A percentile compares a stretch with the other conserved stretches of the same genome.
These are phyloP conservation scores for Drosophila tristis DNA, from an alignment of 1,140 invertebrate species.

Conservation along the genomic window DNA sequence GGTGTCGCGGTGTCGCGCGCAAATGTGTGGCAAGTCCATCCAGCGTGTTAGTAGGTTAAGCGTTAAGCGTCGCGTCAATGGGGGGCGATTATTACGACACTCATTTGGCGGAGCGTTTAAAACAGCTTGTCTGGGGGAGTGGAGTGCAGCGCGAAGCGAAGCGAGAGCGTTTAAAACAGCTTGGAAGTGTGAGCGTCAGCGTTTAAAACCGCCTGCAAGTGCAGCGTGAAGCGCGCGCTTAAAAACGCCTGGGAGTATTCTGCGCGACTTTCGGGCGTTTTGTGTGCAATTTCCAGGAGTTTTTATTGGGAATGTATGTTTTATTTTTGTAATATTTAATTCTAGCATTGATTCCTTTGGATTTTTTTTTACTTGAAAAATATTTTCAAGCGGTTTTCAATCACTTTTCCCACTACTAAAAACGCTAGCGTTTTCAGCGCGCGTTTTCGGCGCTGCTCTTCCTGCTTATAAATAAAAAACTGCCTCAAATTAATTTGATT, in stretches of 20 bases:
- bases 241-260: neutral
- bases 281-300: no score
- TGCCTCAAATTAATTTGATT: slow-evolving; percentile 54
- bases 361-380: no score
- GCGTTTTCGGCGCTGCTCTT: slow-evolving; percentile 17
- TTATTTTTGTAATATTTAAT: no score
- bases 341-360: no score
- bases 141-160: neutral
- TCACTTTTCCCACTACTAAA: slow-evolving; percentile 7
- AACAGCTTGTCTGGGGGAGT: slow-evolving; percentile 11
- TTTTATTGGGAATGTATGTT: no score
- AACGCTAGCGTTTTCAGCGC: slow-evolving; percentile 34
- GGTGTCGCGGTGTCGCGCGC: slow-evolving; percentile 9
- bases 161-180: no score
- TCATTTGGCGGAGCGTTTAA: slow-evolving; percentile 31
- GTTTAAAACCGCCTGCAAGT: no score
- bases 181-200: no score
- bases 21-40: slow-evolving; percentile 30
- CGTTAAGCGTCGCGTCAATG: slow-evolving; percentile 12
- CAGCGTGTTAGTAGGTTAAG: slow-evolving; percentile 73
- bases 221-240: no score
- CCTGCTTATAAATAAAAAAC: slow-evolving; percentile 8
- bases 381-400: no score
- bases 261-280: slow-evolving; percentile 5
- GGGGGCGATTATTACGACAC: slow-evolving; percentile 49